Evolutionary conservation across 1,140 invertebrate species (phyloP).

Genomic region (Philopotamus ludificatus): DNA sequence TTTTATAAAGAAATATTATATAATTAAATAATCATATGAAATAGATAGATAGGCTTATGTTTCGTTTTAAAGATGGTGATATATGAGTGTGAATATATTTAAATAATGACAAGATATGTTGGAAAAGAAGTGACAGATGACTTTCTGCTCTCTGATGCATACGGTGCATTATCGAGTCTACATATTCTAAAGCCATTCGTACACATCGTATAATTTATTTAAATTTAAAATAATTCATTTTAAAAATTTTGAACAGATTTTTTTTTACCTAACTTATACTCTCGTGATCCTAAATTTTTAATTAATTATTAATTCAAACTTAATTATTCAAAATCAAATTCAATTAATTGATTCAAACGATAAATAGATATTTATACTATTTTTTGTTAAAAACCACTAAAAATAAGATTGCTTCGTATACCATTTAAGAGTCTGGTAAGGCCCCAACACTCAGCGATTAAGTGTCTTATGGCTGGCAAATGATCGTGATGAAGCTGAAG

Average conservation of each 20-base stretch:
- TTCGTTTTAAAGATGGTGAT: neutral
- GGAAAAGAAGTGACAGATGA: slow-evolving; percentile 13
- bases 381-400: no score
- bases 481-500: no score
- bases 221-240: neutral
- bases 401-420: no score
- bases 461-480: no score
- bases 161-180: slow-evolving; percentile 10
- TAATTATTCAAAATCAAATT: neutral
- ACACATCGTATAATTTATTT: neutral
- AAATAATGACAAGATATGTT: neutral
- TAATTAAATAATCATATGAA: neutral
- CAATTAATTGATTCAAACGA: no score
- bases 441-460: no score
- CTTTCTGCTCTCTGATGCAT: slow-evolving; percentile 22
- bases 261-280: neutral
- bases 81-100: neutral
- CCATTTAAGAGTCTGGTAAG: no score
- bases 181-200: neutral
- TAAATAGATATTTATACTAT: no score
- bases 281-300: neutral
- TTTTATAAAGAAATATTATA: neutral
- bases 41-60: neutral
- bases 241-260: neutral
- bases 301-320: neutral